Evolutionary conservation across 2,888 invertebrate genomes (phyloP).

Genomic region (Diarsia mendica): DNA sequence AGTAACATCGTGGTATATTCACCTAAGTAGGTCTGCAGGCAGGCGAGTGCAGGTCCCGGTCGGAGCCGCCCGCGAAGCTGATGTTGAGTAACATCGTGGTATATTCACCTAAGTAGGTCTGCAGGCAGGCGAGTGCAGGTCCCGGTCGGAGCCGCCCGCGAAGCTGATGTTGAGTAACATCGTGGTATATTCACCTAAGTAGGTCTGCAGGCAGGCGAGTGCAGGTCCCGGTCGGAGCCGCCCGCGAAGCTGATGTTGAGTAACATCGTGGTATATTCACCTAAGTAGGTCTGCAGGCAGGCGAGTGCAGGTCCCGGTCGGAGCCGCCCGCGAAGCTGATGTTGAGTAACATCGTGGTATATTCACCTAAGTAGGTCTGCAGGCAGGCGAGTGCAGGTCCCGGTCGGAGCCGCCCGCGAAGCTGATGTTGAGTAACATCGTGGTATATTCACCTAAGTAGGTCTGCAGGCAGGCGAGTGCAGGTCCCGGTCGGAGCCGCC

Average conservation of each 20-base stretch:
- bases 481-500: constrained; percentile 81
- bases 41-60: constrained; percentile 85
- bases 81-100: constrained; percentile 94
- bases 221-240: constrained; percentile 81
- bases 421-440: constrained; percentile 95
- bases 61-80: constrained; percentile 88
- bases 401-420: constrained; percentile 84
- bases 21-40: constrained; percentile 91
- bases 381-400: constrained; percentile 88
- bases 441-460: constrained; percentile 86
- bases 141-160: constrained; percentile 81
- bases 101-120: constrained; percentile 88
- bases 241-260: constrained; percentile 92
- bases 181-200: constrained; percentile 87
- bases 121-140: constrained; percentile 89
- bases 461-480: constrained; percentile 90
- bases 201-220: constrained; percentile 91
- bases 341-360: constrained; percentile 93
- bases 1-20: constrained; percentile 92
- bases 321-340: constrained; percentile 90
- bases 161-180: constrained; percentile 95
- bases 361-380: constrained; percentile 90
- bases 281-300: constrained; percentile 91
- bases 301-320: constrained; percentile 85
- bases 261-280: constrained; percentile 91